Evolutionary conservation across 30 jellyfish, hydroid and myxozoan species (phyloP).

Genomic region (Cassiopea andromeda): DNA sequence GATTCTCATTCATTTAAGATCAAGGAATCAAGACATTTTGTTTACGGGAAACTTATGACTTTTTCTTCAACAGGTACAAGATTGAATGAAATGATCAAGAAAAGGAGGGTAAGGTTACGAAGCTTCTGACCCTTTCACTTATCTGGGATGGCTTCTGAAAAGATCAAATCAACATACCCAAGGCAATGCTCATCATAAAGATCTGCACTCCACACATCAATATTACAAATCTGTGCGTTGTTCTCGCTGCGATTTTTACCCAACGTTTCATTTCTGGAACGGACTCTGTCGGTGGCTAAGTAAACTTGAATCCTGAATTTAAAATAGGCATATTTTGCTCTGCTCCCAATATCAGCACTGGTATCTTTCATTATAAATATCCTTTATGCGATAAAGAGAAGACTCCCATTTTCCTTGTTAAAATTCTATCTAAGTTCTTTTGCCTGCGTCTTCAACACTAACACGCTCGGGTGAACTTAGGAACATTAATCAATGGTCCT

Average conservation of each 20-base stretch:
- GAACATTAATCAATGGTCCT: conserved; percentile 34
- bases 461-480: conserved; percentile 45
- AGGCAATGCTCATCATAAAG: background rate
- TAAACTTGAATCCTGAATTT: background rate
- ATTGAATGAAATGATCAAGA: background rate
- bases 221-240: background rate
- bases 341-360: background rate
- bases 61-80: background rate
- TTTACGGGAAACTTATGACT: background rate
- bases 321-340: background rate
- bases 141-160: background rate
- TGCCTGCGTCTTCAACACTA: conserved; percentile 19
- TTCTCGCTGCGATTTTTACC: background rate
- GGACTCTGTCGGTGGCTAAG: background rate
- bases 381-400: background rate
- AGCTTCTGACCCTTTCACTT: conserved; percentile 16
- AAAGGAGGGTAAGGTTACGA: background rate
- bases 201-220: background rate
- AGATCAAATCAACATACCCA: background rate
- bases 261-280: background rate
- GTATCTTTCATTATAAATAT: background rate
- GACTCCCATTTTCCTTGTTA: background rate
- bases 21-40: background rate
- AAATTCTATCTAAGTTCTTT: background rate
- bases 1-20: background rate